phyloP scores from a whole-genome alignment of 2,797 vertebrate genomes.

The Acestrorhynchus altus region DNA sequence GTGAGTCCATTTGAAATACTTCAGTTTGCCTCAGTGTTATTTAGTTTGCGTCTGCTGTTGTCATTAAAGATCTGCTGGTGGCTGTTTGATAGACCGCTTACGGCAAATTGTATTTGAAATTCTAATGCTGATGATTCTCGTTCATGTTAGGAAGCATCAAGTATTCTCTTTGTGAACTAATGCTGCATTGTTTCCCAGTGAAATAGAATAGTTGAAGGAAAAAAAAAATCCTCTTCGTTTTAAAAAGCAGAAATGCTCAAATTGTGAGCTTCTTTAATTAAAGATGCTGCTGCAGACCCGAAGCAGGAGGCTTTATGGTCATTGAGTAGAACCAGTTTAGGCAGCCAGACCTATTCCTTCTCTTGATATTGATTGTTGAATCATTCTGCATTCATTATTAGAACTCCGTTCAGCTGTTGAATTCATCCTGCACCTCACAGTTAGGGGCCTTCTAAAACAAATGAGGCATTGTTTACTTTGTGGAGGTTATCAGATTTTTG shows the following conservation, averaged over 20 bases:
- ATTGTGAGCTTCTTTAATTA: conserved; percentile 35
- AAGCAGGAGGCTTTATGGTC: conserved; percentile 7
- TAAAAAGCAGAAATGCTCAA: neutral
- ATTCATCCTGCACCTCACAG: neutral
- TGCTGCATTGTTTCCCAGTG: conserved; percentile 5
- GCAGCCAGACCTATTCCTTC: neutral
- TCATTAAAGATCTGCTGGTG: conserved; percentile 36
- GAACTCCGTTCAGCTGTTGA: neutral
- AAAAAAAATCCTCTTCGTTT: neutral
- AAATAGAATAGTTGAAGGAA: conserved; percentile 35
- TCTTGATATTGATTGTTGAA: neutral
- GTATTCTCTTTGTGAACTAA: conserved; percentile 38
- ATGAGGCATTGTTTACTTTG: conserved; percentile 14
- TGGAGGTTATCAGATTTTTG: neutral
- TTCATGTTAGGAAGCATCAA: conserved; percentile 33
- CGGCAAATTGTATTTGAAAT: conserved; percentile 53
- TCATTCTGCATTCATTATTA: neutral
- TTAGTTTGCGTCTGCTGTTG: conserved; percentile 12
- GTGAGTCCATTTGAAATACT: neutral
- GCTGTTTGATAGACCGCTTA: conserved; percentile 46
- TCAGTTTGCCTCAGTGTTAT: neutral
- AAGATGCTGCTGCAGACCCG: conserved; percentile 19
- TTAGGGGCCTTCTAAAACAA: neutral
- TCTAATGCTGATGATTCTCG: conserved; percentile 38
- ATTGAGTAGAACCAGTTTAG: neutral